Evolutionary conservation across 2,888 invertebrate genomes (phyloP), one percentile per base, ranked within the genome.

Genomic region (Clunio marinus): DNA sequence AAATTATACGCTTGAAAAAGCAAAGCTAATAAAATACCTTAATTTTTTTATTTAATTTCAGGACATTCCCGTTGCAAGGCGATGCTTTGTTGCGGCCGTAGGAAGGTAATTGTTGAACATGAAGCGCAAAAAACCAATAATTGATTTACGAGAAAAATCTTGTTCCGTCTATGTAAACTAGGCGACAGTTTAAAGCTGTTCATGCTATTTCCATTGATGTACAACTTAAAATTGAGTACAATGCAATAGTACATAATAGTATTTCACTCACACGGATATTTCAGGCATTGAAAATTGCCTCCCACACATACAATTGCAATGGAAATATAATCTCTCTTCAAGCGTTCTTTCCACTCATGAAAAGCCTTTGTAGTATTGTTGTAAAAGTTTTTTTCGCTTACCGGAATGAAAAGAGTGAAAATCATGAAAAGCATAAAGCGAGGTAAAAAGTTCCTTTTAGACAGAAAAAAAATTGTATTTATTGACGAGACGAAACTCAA

Each of bases 81-180:
- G 85, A 92, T 92, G 92, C 91, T 92, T 85, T 92, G 92, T 87
- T 92, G 92, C 87, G 92, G 92, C 85, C 89, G 92, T 83, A 90
- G 91, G 84, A 92, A 92, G 91, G 92, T 92, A 17, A 22, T 51
- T 58, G 28, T 15, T 59, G 25, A 15, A 60, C 15, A 58, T 2
- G 15, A 35, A 22, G 7, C 28, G 15, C 8, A 17, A 60, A 1
- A n/a, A 45, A 41, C 24, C 24, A 60, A 60, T 57, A 32, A 32
- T 10, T 10, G 32, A 32, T 7, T 10, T 10, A 10, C 10, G 32
- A 32, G 10, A 32, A 32, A 32, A 32, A 7, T 32, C 10, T 10
- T 4, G 4, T 32, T 32, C 10, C 32, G 32, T 10, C 10, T 32
- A 32, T 32, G n/a, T n/a, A 10, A 51, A 51, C 7, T 17, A 22